Base-by-base conservation (phyloP, 2,797 vertebrate genomes). In the Florisuga fusca region DNA sequence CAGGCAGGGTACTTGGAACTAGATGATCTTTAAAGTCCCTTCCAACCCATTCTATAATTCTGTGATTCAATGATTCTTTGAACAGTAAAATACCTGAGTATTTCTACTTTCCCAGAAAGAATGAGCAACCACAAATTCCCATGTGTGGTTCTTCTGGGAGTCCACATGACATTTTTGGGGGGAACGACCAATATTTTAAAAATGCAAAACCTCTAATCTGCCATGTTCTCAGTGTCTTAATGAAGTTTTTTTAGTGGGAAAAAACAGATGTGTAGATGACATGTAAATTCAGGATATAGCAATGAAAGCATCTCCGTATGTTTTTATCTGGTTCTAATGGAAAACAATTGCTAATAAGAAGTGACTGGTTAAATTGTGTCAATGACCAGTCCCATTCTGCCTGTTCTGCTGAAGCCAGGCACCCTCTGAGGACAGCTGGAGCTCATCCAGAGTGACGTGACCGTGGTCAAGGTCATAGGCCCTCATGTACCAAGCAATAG, bases 301-400 rank as follows among this genome's bases (percentile, higher is more conserved):
- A 27, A 59, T 75, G 66, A 84, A 88, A 93, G 53, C 45, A 63
- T 84, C 15, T 86, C 77, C 79, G 62, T 16, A 0, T 41, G 9
- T 25, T 90, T 88, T 81, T 84, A 46, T 66, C 36, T 53, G 31
- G 43, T 64, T 90, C 63, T 93, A 67, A 61, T 71, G 90, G 82
- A 93, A 88, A 55, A 79, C 74, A 91, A 79, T 74, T 69, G 38
- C 71, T 96, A 94, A 92, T 90, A 71, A 76, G 82, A 93, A 95
- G 79, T 91, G 93, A 94, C 82, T 94, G 48, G 48, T 82, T 84
- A 91, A 95, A 93, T 76, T 96, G 75, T 95, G 80, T 93, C 94
- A 94, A 55, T 95, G 94, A 95, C 90, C 92, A 88, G 34, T 77
- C 67, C 41, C 77, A 72, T 96, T 95, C 43, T 53, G 38, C 59